Evolutionary conservation across 2,113 vertebrate genomes (phyloP).

Genomic region (Rhegmatorhina hoffmannsi): DNA sequence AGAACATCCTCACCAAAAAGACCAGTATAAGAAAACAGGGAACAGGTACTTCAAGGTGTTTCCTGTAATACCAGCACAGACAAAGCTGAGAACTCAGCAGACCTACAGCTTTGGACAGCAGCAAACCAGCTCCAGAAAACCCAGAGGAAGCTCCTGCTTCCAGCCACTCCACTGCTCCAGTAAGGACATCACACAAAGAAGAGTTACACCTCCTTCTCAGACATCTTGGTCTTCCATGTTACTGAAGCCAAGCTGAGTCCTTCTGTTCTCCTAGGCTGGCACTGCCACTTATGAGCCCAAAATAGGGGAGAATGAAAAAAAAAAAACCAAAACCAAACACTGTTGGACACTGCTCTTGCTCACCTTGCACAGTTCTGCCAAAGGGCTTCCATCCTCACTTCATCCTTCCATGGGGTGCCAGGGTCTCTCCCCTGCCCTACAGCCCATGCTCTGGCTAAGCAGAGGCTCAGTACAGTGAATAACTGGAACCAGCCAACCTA

Average conservation of each 20-base stretch:
- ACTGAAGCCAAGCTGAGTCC: not conserved
- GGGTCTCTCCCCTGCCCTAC: not conserved
- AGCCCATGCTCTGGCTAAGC: not conserved
- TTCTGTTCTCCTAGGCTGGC: not conserved
- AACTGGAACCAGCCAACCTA: constrained; percentile 46
- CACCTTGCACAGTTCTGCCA: not conserved
- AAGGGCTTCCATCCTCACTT: not conserved
- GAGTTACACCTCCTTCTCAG: not conserved
- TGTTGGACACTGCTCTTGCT: not conserved
- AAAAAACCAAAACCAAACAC: fast-evolving
- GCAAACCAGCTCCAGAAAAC: not conserved
- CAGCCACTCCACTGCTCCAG: not conserved
- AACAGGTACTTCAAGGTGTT: not conserved
- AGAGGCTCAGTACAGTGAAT: constrained; percentile 11
- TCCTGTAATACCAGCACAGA: not conserved
- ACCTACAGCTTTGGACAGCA: not conserved
- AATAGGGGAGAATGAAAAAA: not conserved
- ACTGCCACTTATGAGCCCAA: not conserved
- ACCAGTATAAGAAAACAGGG: not conserved
- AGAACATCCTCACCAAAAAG: not conserved
- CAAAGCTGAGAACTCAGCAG: not conserved
- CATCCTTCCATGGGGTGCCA: not conserved
- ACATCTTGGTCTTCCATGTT: not conserved
- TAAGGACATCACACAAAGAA: not conserved
- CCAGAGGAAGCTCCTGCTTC: not conserved